These are phyloP conservation scores for Etheostoma nigrum DNA, from an alignment of 2,797 vertebrate genomes.

Conservation along the genomic window DNA sequence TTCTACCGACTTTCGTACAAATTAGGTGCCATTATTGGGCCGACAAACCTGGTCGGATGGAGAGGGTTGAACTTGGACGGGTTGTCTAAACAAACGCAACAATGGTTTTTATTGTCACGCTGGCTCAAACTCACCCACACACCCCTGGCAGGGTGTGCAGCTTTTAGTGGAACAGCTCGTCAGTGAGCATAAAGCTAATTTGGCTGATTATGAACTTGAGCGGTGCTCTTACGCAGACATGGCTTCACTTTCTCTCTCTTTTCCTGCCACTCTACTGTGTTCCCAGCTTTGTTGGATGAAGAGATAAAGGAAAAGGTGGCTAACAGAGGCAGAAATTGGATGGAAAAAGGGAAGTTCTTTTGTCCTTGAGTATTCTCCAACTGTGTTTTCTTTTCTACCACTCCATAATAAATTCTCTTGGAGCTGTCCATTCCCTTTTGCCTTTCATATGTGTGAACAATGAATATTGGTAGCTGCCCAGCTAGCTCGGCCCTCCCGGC, in stretches of 20 bases:
- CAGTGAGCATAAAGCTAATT: conserved; percentile 70
- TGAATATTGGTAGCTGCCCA: conserved; percentile 71
- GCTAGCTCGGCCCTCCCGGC: conserved; percentile 53
- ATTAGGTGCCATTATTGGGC: conserved; percentile 72
- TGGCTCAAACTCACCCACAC: conserved; percentile 70
- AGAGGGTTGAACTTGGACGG: conserved; percentile 62
- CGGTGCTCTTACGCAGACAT: conserved; percentile 52
- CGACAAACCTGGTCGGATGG: conserved; percentile 53
- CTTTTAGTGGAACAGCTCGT: conserved; percentile 65
- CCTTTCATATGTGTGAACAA: conserved; percentile 74
- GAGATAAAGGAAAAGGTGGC: conserved; percentile 55
- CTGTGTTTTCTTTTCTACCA: conserved; percentile 44
- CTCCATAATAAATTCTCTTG: conserved; percentile 70
- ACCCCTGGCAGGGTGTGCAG: conserved; percentile 61
- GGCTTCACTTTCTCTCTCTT: conserved; percentile 50
- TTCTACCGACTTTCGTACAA: conserved; percentile 70
- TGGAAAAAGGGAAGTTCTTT: conserved; percentile 46
- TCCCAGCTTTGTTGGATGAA: conserved; percentile 53
- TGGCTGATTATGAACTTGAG: conserved; percentile 70
- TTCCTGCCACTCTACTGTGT: conserved; percentile 36
- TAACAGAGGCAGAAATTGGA: conserved; percentile 43
- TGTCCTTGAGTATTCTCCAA: conserved; percentile 52
- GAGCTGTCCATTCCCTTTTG: conserved; percentile 46
- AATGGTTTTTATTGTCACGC: conserved; percentile 78
- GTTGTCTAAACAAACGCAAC: conserved; percentile 77